Conservation (phyloP, 2,888 invertebrate species). For the Plagodis pulveraria region DNA sequence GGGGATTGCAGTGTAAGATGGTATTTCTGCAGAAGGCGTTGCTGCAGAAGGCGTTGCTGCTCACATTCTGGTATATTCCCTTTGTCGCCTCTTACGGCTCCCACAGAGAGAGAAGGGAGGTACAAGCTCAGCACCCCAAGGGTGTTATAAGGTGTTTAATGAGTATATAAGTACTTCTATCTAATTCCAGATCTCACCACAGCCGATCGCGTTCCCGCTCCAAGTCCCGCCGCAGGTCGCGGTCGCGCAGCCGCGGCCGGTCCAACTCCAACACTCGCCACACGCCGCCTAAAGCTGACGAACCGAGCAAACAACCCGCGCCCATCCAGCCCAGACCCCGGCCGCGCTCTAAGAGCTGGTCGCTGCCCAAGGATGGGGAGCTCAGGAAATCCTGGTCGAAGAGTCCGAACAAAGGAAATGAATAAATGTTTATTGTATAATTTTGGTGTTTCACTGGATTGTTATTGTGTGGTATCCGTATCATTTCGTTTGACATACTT, state of each 20-base stretch:
- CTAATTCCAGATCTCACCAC: slow-evolving; percentile 58
- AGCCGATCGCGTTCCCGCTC: slow-evolving; percentile 68
- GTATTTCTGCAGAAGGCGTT: no score
- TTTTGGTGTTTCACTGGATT: slow-evolving; percentile 4
- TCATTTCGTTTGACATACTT: no score
- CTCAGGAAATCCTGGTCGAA: slow-evolving; percentile 83
- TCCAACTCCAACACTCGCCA: slow-evolving; percentile 47
- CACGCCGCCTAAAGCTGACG: slow-evolving; percentile 30
- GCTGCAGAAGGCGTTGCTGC: no score
- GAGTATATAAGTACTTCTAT: background rate
- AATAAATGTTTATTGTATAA: slow-evolving; percentile 4
- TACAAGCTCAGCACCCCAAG: no score
- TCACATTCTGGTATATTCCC: no score
- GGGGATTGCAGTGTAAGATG: no score
- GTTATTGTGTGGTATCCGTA: slow-evolving; percentile 16
- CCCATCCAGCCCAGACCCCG: slow-evolving; percentile 15
- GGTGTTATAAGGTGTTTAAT: no score
- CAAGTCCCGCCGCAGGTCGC: slow-evolving; percentile 55
- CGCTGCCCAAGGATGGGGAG: slow-evolving; percentile 80
- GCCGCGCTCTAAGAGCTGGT: slow-evolving; percentile 85
- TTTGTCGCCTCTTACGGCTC: no score
- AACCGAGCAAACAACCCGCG: slow-evolving; percentile 14
- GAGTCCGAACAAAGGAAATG: slow-evolving; percentile 55
- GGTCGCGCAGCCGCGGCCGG: slow-evolving; percentile 50
- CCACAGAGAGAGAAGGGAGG: no score